Base-by-base conservation (phyloP, 2,888 invertebrate species). In the Autographa gamma region DNA sequence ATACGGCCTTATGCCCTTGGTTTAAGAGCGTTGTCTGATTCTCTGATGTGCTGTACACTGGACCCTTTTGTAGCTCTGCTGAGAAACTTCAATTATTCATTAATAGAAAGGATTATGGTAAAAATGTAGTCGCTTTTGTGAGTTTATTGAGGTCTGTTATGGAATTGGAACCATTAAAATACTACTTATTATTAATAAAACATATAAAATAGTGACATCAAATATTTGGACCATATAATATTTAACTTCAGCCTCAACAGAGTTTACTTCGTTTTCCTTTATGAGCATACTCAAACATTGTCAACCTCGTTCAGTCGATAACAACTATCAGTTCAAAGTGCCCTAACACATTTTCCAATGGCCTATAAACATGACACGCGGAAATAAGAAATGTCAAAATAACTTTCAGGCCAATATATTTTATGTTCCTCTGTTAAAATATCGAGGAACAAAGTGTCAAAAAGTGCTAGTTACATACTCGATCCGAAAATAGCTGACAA, bases 351-450 rank as follows among this genome's bases (percentile, higher is more conserved):
- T 61, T 54, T 58, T 66, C 61, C 63, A 62, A 61, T 16, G 19
- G 34, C 1, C 59, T 18, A 0, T 56, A 43, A 14, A 63, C 66
- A 54, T 66, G 80, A 71, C 72, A 59, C 18, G 72, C 59, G 80
- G 71, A 76, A 80, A 77, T 80, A 68, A 71, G 54, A 69, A 63
- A 61, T 19, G 60, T 25, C 56, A 66, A 77, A 69, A 63, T 67
- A 65, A 38, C 32, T 2, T 65, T 34, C 54, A 2, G 25, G 60
- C 52, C 32, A 66, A 56, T n/a, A 16, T 43, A 31, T n/a, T 72
- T 25, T 11, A 54, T 61, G 58, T 60, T 68, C 41, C 38, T 38
- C 43, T 34, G 60, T 60, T 38, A 79, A 14, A 52, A n/a, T 38
- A 32, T 59, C 38, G 41, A 13, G 62, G 61, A 25, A 11, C n/a